Conservation (phyloP, 2,888 invertebrate species). For the Spisula subtruncata region DNA sequence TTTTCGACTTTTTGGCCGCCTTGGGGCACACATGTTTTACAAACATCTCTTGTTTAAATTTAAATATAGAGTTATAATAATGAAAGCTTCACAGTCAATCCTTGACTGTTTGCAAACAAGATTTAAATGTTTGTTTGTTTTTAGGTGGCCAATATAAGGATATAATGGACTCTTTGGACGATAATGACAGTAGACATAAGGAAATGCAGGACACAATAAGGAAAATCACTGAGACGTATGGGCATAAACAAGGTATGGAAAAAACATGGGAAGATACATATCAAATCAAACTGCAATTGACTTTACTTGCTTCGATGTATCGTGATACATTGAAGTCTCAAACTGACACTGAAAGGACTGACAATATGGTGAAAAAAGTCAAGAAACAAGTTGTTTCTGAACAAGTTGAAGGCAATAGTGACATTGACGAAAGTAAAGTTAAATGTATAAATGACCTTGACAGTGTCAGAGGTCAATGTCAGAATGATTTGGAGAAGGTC, state of each 20-base stretch:
- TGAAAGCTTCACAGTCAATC: no score
- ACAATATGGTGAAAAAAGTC: neutral
- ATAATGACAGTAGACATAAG: neutral
- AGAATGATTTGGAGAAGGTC: neutral
- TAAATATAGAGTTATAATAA: no score
- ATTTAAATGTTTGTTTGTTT: no score
- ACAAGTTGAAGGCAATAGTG: neutral
- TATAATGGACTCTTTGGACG: neutral
- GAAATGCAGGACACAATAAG: neutral
- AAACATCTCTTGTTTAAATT: no score
- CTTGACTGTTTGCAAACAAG: no score
- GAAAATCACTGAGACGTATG: neutral
- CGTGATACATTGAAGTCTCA: neutral
- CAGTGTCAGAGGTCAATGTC: neutral
- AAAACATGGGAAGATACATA: neutral
- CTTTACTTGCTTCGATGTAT: neutral
- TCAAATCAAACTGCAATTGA: neutral
- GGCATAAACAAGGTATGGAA: neutral
- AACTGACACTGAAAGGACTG: neutral
- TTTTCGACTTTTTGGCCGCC: no score
- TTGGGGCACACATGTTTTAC: no score
- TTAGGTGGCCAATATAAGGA: no score
- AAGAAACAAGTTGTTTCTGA: neutral
- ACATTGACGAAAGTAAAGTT: neutral
- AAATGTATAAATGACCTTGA: constrained; percentile 22